Evolutionary conservation across 2,888 invertebrate genomes (phyloP), one percentile per base, ranked within the genome.

Genomic region (Endomychus coccineus): DNA sequence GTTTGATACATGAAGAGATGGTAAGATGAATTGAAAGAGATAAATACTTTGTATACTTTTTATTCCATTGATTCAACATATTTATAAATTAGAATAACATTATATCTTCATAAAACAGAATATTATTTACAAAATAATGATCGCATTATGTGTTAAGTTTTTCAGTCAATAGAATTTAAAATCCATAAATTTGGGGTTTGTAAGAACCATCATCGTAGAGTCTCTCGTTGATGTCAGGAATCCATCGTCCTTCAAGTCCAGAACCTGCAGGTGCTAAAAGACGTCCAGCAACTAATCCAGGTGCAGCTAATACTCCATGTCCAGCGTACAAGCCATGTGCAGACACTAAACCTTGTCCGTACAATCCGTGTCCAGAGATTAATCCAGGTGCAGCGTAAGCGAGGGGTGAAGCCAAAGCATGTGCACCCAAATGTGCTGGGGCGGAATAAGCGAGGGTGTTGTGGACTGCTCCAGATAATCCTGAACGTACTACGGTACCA

Each of bases 191-290:
- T 34, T 39, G 34, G 6, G 46, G 45, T 44, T 43, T 56, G 49
- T 59, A 59, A 27, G 54, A 54, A 38, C 59, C 59, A 43, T 59
- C 59, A 23, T 59, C 59, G 48, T 55, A 55, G 16, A 52, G 43
- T 31, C 47, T 50, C 29, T 58, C 58, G 24, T 39, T 45, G 40
- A 50, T 44, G 38, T 57, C 56, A 14, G 44, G 58, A 3, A 56
- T 51, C 44, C 52, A 58, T 38, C 49, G 47, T 15, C 58, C 58
- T 49, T 58, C 58, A 15, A 52, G 38, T 29, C 51, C 54, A 14
- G 44, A 42, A 31, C 50, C 48, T 23, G 44, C 41, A 11, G 46
- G 45, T 32, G 44, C 46, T 13, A 40, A 25, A 15, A 37, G 31
- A 27, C 40, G n/a, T 22, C 40, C n/a, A 11, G 14, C 36, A 25